These are phyloP conservation scores for Eupristina koningsbergeri DNA, from an alignment of 1,140 invertebrate species.

Conservation along the genomic window DNA sequence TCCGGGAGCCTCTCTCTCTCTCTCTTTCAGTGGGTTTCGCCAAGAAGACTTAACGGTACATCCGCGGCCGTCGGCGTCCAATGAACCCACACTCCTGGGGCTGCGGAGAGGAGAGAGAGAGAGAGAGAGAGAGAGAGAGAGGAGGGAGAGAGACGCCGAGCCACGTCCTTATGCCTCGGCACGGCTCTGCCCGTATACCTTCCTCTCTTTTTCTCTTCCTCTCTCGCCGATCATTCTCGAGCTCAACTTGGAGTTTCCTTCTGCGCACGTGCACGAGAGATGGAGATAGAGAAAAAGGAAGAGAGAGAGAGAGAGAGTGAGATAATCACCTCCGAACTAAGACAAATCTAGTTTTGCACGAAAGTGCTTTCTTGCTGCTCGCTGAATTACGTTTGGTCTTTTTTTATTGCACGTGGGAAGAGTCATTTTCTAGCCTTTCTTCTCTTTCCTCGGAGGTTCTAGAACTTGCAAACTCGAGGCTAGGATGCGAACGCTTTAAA, in stretches of 20 bases:
- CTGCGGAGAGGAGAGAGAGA: constrained; percentile 6
- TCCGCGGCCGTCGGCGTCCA: constrained; percentile 53
- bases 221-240: neutral
- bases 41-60: constrained; percentile 51
- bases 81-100: constrained; percentile 48
- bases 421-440: neutral
- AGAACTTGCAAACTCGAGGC: too few relatives aligned
- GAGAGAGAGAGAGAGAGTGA: neutral
- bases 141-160: neutral
- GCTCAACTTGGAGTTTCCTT: neutral
- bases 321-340: constrained; percentile 1
- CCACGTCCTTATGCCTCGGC: constrained; percentile 28
- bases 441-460: neutral
- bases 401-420: constrained; percentile 24
- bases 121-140: neutral
- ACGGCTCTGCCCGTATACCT: neutral
- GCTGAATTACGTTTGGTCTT: neutral
- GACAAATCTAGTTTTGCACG: constrained; percentile 14
- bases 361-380: constrained; percentile 13
- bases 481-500: neutral
- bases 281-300: neutral
- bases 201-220: constrained; percentile 5
- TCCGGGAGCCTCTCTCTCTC: neutral
- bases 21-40: constrained; percentile 41
- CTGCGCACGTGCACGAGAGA: neutral